These are phyloP conservation scores for Littorina saxatilis DNA, from an alignment of 1,140 invertebrate species.

Conservation along the genomic window DNA sequence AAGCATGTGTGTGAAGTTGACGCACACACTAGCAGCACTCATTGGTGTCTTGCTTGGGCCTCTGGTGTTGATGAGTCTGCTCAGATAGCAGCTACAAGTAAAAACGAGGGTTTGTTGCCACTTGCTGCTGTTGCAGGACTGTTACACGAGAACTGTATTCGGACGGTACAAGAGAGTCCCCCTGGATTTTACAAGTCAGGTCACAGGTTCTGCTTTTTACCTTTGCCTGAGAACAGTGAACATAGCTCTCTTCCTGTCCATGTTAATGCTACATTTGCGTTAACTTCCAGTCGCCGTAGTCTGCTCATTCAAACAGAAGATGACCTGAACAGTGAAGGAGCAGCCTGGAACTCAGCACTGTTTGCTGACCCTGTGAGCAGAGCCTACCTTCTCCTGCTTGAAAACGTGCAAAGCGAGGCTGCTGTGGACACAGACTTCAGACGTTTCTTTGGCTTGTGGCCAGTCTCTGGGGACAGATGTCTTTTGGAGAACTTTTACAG, in stretches of 20 bases:
- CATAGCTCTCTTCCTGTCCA: slow-evolving; percentile 44
- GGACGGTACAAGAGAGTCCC: neutral
- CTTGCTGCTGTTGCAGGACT: slow-evolving; percentile 50
- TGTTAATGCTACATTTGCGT: slow-evolving; percentile 60
- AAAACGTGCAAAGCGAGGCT: neutral
- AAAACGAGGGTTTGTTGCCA: slow-evolving; percentile 43
- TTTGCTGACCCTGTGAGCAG: slow-evolving; percentile 33
- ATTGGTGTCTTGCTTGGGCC: slow-evolving; percentile 52
- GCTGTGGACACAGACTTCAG: neutral
- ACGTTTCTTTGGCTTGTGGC: slow-evolving; percentile 31
- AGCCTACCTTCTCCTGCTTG: slow-evolving; percentile 22
- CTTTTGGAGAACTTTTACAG: slow-evolving; percentile 24
- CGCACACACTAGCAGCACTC: neutral
- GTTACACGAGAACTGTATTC: slow-evolving; percentile 5
- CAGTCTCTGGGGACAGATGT: neutral
- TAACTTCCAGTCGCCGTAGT: slow-evolving; percentile 51
- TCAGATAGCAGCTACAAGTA: neutral
- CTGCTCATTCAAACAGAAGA: slow-evolving; percentile 45
- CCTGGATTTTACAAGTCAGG: slow-evolving; percentile 21
- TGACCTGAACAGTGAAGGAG: slow-evolving; percentile 39
- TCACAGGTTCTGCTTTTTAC: slow-evolving; percentile 55
- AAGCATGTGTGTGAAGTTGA: slow-evolving; percentile 3
- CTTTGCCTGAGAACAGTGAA: slow-evolving; percentile 35
- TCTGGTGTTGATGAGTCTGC: slow-evolving; percentile 36
- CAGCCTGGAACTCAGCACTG: slow-evolving; percentile 59